phyloP scores from a whole-genome alignment of 1,140 invertebrate genomes.

The Leguminivora glycinivorella region DNA sequence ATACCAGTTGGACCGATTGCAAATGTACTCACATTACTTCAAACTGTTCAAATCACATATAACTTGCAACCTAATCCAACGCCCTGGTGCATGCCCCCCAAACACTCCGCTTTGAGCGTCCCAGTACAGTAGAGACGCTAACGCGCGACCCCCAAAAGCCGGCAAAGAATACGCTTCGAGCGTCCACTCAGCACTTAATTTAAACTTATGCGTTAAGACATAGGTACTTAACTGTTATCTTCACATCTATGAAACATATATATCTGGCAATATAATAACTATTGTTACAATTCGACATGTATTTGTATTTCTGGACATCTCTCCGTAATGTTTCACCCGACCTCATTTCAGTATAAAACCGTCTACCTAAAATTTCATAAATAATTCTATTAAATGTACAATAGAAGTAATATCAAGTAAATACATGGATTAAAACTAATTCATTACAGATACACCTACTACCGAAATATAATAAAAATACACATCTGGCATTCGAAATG shows the following conservation, averaged over 20 bases:
- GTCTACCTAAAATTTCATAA: conserved; percentile 52
- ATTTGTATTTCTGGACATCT: conserved; percentile 1
- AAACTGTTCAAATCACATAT: too few relatives aligned
- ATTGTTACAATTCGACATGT: not conserved
- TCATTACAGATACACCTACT: conserved; percentile 46
- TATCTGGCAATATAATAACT: not conserved
- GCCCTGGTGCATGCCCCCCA: too few relatives aligned
- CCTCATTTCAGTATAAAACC: conserved; percentile 47
- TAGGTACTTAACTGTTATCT: not conserved
- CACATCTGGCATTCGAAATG: conserved; percentile 25
- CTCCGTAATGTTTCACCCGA: conserved; percentile 31
- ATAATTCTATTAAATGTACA: conserved; percentile 58
- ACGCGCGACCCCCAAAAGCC: too few relatives aligned
- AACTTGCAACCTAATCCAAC: too few relatives aligned
- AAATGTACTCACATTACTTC: too few relatives aligned
- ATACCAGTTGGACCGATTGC: too few relatives aligned
- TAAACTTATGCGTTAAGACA: not conserved
- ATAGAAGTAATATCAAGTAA: conserved; percentile 52
- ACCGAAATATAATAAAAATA: conserved; percentile 51
- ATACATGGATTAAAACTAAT: conserved; percentile 47
- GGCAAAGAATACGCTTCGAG: too few relatives aligned
- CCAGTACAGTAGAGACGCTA: too few relatives aligned
- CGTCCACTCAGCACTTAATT: too few relatives aligned
- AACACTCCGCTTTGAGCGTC: too few relatives aligned
- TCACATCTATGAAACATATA: not conserved